A percentile compares a stretch with the other conserved stretches of the same genome.
Evolutionary conservation across 2,113 vertebrate species (phyloP).

Genomic region (Dendropsophus ebraccatus): DNA sequence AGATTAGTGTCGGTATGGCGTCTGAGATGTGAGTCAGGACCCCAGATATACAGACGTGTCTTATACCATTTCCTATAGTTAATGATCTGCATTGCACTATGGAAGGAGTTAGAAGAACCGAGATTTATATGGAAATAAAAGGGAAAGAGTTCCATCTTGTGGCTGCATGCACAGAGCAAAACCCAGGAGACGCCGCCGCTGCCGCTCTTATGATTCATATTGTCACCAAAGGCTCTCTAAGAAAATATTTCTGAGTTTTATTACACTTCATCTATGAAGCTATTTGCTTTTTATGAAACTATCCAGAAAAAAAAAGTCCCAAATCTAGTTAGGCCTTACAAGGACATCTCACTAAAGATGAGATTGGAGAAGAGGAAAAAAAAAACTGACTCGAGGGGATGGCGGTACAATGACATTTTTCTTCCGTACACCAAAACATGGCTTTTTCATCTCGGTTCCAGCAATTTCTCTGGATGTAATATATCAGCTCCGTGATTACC

Average conservation of each 20-base stretch:
- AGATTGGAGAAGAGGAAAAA: slow-evolving; percentile 28
- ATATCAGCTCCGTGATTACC: slow-evolving; percentile 26
- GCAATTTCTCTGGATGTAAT: slow-evolving; percentile 15
- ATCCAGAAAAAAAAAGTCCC: slow-evolving; percentile 44
- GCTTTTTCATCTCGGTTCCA: slow-evolving; percentile 16
- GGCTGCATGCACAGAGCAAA: slow-evolving; percentile 35
- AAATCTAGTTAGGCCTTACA: slow-evolving; percentile 49
- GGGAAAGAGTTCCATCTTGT: slow-evolving; percentile 58
- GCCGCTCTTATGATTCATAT: slow-evolving; percentile 48
- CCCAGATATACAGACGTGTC: background rate
- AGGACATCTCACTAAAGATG: slow-evolving; percentile 33
- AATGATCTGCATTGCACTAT: background rate
- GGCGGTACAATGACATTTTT: slow-evolving; percentile 26
- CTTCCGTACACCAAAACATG: slow-evolving; percentile 19
- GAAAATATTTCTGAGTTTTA: slow-evolving; percentile 59
- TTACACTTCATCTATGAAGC: slow-evolving; percentile 54
- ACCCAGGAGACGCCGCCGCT: slow-evolving; percentile 41
- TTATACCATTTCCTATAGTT: background rate
- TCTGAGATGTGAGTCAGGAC: no score
- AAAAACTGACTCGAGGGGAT: slow-evolving; percentile 22
- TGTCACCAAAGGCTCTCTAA: slow-evolving; percentile 46
- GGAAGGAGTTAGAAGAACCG: background rate
- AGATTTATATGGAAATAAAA: slow-evolving; percentile 49
- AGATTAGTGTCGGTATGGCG: no score
- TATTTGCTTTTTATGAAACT: slow-evolving; percentile 58